Evolutionary conservation across 2,113 vertebrate genomes (phyloP), one percentile per base, ranked within the genome.

Genomic region (Gopherus evgoodei): DNA sequence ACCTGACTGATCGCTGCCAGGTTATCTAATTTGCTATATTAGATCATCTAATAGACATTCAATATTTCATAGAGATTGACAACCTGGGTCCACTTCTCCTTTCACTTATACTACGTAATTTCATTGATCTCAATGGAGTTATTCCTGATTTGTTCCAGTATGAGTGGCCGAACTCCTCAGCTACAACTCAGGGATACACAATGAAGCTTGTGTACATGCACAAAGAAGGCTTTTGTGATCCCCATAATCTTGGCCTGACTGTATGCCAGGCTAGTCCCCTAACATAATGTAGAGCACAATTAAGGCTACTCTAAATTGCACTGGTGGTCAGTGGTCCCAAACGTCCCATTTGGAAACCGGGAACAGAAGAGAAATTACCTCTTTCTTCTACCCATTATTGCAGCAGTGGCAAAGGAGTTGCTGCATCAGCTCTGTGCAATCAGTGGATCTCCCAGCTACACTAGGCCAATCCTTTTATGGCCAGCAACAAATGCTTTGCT

Each of bases 391-490:
- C 4, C 16, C 62, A 17, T 69, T n/a, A n/a, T n/a, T 69, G 62
- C 62, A 69, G 35, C 35, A 53, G 29, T 8, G 49, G 29, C 89
- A 25, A 13, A 2, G 81, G 44, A 59, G 35, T 24, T 44, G 82
- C 14, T 53, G 6, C 3, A 25, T 0, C 0, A 38, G 31, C 47
- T 54, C 24, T 21, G 62, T 62, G 54, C 54, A 86, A 31, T 25
- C 24, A 6, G 2, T 38, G 11, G 53, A 49, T 25, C 38, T 19
- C 47, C 62, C 5, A 25, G 22, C 52, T 75, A 27, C 4, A 25
- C 17, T 49, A 90, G 25, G 31, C 16, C 49, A 50, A 65, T 7
- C 6, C 13, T 69, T 49, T 44, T 80, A 83, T 22, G 12, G 54
- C 54, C 86, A 83, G 78, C 79, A 50, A 35, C 2, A 54, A 50